Conservation (phyloP, 2,113 vertebrate genomes). For the Alligator mississippiensis region DNA sequence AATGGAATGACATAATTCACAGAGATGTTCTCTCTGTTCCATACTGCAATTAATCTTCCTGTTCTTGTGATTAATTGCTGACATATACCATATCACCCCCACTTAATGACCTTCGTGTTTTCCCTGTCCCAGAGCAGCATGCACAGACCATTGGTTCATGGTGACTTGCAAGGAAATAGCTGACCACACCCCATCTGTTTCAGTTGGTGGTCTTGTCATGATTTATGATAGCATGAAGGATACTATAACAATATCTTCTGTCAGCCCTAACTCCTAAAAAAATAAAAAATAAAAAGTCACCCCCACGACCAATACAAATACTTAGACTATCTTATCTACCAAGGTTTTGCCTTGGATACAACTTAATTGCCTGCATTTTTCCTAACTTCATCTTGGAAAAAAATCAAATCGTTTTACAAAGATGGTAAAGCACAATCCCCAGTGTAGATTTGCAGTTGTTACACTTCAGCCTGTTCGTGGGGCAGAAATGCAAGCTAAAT, state of each 20-base stretch:
- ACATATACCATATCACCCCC: not conserved
- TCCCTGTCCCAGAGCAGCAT: not conserved
- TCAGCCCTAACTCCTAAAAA: not conserved
- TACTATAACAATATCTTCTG: not conserved
- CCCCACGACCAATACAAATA: not conserved
- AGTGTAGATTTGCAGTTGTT: not conserved
- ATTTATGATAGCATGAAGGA: not conserved
- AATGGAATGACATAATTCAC: not conserved
- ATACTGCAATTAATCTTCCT: slow-evolving; percentile 26
- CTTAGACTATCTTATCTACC: not conserved
- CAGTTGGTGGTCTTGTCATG: not conserved
- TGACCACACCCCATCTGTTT: not conserved
- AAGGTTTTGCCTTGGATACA: not conserved
- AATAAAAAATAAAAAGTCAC: not conserved
- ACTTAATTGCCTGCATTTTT: not conserved
- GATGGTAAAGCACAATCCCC: not conserved
- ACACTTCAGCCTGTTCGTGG: not conserved
- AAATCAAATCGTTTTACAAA: not conserved
- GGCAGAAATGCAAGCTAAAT: not conserved
- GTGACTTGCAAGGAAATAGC: not conserved
- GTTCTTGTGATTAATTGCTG: slow-evolving; percentile 61
- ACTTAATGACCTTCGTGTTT: not conserved
- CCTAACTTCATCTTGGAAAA: not conserved
- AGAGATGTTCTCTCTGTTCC: slow-evolving; percentile 3
- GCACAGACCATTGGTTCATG: not conserved